A percentile compares a stretch with the other conserved stretches of the same genome.
These are phyloP conservation scores for Colossoma macropomum DNA, from an alignment of 2,113 vertebrate genomes.

Conservation along the genomic window DNA sequence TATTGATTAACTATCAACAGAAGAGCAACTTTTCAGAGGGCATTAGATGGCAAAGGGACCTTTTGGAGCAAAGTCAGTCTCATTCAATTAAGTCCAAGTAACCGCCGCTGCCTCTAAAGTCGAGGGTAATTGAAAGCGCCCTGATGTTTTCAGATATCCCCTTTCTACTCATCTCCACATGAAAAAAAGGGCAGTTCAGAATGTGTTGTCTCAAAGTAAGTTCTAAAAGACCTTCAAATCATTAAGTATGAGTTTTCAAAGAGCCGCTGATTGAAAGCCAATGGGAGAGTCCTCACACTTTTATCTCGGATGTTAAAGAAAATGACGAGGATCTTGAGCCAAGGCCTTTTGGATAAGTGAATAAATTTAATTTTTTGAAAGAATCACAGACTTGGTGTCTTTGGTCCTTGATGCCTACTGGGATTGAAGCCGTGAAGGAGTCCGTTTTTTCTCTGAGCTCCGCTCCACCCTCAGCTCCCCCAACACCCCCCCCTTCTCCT, in stretches of 20 bases:
- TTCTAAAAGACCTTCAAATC: conserved; percentile 81
- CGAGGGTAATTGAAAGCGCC: conserved; percentile 74
- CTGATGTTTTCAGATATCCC: conserved; percentile 75
- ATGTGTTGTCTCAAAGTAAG: conserved; percentile 83
- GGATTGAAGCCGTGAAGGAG: conserved; percentile 73
- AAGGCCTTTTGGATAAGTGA: conserved; percentile 80
- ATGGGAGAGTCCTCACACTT: conserved; percentile 80
- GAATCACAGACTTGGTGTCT: conserved; percentile 79
- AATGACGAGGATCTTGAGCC: conserved; percentile 77
- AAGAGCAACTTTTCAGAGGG: conserved; percentile 54
- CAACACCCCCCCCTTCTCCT: conserved; percentile 25
- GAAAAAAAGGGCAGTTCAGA: conserved; percentile 76
- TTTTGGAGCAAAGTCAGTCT: conserved; percentile 67
- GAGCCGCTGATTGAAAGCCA: conserved; percentile 79
- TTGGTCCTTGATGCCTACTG: conserved; percentile 78
- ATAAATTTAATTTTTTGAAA: conserved; percentile 81
- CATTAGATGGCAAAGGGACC: conserved; percentile 65
- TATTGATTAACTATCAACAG: conserved; percentile 61
- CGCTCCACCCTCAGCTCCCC: conserved; percentile 41
- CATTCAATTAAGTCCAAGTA: conserved; percentile 76
- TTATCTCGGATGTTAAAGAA: conserved; percentile 77
- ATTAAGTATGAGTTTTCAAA: conserved; percentile 81
- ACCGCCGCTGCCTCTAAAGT: conserved; percentile 74
- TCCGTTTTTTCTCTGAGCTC: conserved; percentile 63
- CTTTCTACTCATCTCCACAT: conserved; percentile 78